Evolutionary conservation across 2,113 vertebrate genomes (phyloP).

Genomic region (Barbus barbus): DNA sequence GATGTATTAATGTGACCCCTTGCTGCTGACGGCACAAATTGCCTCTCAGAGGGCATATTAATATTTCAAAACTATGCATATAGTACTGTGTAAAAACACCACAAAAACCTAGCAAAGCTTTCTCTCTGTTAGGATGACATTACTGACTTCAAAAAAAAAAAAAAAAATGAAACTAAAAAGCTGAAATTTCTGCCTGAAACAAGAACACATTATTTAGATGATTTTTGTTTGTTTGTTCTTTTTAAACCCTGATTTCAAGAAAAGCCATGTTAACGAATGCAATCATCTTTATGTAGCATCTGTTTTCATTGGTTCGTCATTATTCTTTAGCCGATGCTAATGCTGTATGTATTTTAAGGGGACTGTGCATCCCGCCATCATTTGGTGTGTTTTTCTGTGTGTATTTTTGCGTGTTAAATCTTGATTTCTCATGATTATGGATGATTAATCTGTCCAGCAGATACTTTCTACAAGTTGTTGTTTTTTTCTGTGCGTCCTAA

Average conservation of each 20-base stretch:
- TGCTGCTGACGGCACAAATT: not conserved
- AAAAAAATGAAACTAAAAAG: not conserved
- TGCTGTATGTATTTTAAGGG: conserved; percentile 20
- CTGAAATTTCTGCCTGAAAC: not conserved
- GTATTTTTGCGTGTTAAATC: not conserved
- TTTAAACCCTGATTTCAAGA: not conserved
- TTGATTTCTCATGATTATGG: not conserved
- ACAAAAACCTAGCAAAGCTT: not conserved
- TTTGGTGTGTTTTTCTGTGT: conserved; percentile 26
- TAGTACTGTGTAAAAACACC: conserved; percentile 1
- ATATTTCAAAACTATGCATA: conserved; percentile 31
- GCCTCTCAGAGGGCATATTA: conserved; percentile 24
- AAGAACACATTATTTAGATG: not conserved
- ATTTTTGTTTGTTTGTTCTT: not conserved
- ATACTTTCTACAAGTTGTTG: not conserved
- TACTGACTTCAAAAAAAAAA: not conserved
- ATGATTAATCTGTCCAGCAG: conserved; percentile 1
- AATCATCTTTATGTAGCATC: conserved; percentile 19
- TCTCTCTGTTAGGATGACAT: not conserved
- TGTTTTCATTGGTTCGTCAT: not conserved
- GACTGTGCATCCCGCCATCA: conserved; percentile 11
- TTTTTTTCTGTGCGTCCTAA: not conserved
- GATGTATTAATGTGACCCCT: not conserved
- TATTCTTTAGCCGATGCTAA: not conserved
- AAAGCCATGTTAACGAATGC: conserved; percentile 35